Percentiles rank a stretch among this genome's conserved stretches.
phyloP scores from a whole-genome alignment of 2,797 vertebrate species.

The Odontamblyopus rebecca region DNA sequence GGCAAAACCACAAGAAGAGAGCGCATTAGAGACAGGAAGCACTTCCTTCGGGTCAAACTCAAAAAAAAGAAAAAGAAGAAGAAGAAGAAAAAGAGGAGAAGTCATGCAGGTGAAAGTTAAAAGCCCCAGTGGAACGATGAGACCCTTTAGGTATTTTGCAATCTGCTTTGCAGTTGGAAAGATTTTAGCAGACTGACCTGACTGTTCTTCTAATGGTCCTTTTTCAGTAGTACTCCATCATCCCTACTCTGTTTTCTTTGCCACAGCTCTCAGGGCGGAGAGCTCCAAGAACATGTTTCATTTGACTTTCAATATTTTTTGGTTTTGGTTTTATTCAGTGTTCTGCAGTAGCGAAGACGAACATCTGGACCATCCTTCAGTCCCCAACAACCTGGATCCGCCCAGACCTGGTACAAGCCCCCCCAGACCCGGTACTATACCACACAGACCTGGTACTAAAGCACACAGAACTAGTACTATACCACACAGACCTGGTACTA shows the following conservation, averaged over 20 bases:
- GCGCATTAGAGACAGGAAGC: constrained; percentile 84
- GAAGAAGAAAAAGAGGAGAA: constrained; percentile 82
- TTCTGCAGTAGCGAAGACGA: constrained; percentile 63
- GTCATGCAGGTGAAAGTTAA: constrained; percentile 67
- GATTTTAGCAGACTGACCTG: not conserved
- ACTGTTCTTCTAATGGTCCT: not conserved
- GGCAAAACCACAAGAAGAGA: constrained; percentile 63
- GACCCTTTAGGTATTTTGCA: not conserved
- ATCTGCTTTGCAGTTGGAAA: not conserved
- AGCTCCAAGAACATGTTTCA: not conserved
- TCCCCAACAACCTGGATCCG: constrained; percentile 38
- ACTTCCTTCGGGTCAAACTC: constrained; percentile 85
- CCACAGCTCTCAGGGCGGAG: not conserved
- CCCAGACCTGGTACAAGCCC: constrained; percentile 32
- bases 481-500: constrained; percentile 20
- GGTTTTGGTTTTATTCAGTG: constrained; percentile 30
- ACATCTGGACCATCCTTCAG: constrained; percentile 28
- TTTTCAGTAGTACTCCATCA: not conserved
- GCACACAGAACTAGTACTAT: too few species aligned
- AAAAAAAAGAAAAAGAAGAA: constrained; percentile 93
- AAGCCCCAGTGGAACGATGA: not conserved
- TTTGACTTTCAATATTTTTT: not conserved
- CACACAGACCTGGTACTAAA: not conserved
- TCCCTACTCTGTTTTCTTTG: not conserved
- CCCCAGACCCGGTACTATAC: constrained; percentile 28